phyloP scores from a whole-genome alignment of 2,888 invertebrate genomes.

The Dolichopus griseipennis region DNA sequence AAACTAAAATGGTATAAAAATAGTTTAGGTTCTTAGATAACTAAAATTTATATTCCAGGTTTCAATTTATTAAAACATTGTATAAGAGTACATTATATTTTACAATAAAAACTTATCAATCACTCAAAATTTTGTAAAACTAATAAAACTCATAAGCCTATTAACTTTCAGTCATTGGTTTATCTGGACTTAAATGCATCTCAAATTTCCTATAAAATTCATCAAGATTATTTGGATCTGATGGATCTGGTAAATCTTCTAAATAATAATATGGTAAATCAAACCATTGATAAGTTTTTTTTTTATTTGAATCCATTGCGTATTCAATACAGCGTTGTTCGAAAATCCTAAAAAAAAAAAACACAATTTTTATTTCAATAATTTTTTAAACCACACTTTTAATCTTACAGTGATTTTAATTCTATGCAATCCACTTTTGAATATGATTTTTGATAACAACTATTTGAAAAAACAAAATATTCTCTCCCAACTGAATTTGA shows the following conservation, averaged over 20 bases:
- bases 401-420: slow-evolving; percentile 20
- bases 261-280: slow-evolving; percentile 25
- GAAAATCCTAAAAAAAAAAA: slow-evolving; percentile 19
- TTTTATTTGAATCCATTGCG: slow-evolving; percentile 19
- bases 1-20: no score
- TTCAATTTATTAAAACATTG: no score
- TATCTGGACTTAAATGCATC: not conserved
- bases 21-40: no score
- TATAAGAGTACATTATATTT: no score
- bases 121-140: no score
- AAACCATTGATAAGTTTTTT: slow-evolving; percentile 25
- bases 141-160: no score
- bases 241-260: slow-evolving; percentile 13
- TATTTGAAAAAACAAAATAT: slow-evolving; percentile 23
- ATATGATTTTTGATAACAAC: slow-evolving; percentile 23
- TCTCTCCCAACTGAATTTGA: slow-evolving; percentile 23
- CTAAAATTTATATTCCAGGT: no score
- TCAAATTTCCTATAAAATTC: not conserved
- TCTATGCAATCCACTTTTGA: slow-evolving; percentile 22
- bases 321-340: slow-evolving; percentile 25
- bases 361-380: no score
- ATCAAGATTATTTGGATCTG: not conserved
- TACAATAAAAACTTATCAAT: no score
- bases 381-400: no score
- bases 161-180: no score